phyloP scores from a whole-genome alignment of 2,888 invertebrate species.

The Ophion ventricosus region DNA sequence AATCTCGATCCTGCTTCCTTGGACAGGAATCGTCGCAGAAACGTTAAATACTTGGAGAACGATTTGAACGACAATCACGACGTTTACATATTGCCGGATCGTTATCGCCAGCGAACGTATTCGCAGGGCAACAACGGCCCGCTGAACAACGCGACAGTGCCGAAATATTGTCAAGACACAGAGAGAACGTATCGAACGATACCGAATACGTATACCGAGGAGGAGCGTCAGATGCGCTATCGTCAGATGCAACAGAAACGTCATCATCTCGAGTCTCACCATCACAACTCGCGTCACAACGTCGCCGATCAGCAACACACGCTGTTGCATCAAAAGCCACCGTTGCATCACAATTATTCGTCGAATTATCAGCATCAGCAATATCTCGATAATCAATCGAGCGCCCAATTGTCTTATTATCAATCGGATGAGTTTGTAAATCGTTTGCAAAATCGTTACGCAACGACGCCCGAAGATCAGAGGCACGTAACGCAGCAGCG shows the following conservation, averaged over 20 bases:
- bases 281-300: conserved; percentile 68
- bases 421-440: conserved; percentile 52
- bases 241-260: conserved; percentile 73
- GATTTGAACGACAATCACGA: conserved; percentile 81
- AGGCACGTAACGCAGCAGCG: not conserved
- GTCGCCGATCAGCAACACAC: conserved; percentile 72
- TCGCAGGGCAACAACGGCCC: conserved; percentile 79
- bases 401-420: conserved; percentile 38
- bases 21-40: conserved; percentile 71
- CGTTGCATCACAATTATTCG: conserved; percentile 41
- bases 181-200: conserved; percentile 77
- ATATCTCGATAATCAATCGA: conserved; percentile 49
- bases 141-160: conserved; percentile 53
- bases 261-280: conserved; percentile 50
- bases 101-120: conserved; percentile 79
- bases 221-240: conserved; percentile 77
- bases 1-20: conserved; percentile 66
- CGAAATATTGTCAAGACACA: conserved; percentile 59
- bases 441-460: conserved; percentile 50
- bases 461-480: conserved; percentile 46
- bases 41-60: conserved; percentile 75
- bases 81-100: conserved; percentile 79
- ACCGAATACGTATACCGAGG: conserved; percentile 79
- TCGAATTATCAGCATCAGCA: conserved; percentile 50
- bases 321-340: conserved; percentile 40